Evolutionary conservation across 1,140 invertebrate genomes (phyloP).

Genomic region (Gryon sp.): DNA sequence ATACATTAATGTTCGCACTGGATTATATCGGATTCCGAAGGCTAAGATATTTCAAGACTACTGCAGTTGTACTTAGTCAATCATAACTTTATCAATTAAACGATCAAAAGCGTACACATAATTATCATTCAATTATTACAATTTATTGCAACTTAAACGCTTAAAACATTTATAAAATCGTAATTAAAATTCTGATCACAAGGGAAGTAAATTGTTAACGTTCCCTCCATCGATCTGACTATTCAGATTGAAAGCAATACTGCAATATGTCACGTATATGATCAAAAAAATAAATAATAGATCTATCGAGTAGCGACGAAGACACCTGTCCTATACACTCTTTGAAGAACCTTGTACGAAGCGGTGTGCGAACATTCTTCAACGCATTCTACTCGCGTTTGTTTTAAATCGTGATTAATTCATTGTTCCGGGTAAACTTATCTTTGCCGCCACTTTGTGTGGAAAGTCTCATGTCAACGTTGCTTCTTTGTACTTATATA

Average conservation of each 20-base stretch:
- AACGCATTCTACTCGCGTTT: constrained; percentile 39
- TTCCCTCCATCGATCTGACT: constrained; percentile 15
- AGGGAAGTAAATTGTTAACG: constrained; percentile 30
- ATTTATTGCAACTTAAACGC: constrained; percentile 29
- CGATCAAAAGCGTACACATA: neutral
- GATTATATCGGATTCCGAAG: no score
- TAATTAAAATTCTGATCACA: constrained; percentile 42
- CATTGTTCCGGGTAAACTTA: constrained; percentile 48
- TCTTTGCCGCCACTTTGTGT: constrained; percentile 37
- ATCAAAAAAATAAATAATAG: constrained; percentile 39
- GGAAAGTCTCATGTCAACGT: constrained; percentile 42
- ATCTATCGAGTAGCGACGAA: constrained; percentile 29
- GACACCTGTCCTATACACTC: constrained; percentile 39
- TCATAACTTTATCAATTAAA: no score
- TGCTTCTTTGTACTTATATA: constrained; percentile 10
- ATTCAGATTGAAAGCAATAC: constrained; percentile 39
- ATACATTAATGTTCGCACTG: no score
- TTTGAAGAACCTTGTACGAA: constrained; percentile 24
- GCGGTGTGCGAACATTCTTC: constrained; percentile 19
- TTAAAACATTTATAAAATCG: constrained; percentile 17
- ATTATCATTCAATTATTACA: constrained; percentile 23
- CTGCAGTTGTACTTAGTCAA: no score
- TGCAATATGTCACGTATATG: constrained; percentile 25
- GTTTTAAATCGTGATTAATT: constrained; percentile 59
- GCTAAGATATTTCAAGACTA: no score